These are phyloP conservation scores for Aphodius sticticus DNA, from an alignment of 2,888 invertebrate species.

Conservation along the genomic window DNA sequence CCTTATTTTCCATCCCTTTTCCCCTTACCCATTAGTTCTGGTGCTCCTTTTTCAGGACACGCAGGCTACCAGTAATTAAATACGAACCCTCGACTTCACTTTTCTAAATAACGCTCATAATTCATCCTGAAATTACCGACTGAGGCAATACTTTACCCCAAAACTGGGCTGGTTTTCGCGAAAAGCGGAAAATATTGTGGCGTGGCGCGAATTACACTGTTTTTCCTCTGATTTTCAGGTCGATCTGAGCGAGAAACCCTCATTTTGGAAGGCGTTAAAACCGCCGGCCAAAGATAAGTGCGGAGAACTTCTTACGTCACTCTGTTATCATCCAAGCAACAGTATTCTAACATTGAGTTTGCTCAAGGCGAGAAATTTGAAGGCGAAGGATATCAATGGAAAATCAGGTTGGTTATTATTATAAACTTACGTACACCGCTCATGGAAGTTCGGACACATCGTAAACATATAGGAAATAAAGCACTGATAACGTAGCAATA, in stretches of 20 bases:
- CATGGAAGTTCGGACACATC: no score
- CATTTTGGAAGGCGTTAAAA: constrained; percentile 94
- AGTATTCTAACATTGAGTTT: constrained; percentile 90
- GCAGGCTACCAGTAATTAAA: neutral
- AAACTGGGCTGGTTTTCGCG: neutral
- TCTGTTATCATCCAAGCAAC: constrained; percentile 96
- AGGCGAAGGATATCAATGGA: constrained; percentile 96
- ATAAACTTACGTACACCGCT: neutral
- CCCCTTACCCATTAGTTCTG: neutral
- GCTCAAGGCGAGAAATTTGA: constrained; percentile 91
- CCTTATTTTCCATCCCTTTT: neutral
- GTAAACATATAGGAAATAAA: no score
- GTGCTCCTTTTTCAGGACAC: neutral
- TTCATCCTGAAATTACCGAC: neutral
- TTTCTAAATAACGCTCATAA: neutral
- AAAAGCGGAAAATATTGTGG: neutral
- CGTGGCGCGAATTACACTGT: no score
- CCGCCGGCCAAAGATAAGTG: constrained; percentile 94
- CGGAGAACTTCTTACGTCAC: constrained; percentile 88
- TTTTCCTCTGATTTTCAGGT: constrained; percentile 66
- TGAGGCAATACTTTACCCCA: neutral
- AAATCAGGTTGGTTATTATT: constrained; percentile 77
- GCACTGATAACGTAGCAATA: no score
- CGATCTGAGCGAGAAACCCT: constrained; percentile 89
- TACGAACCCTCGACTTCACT: neutral